These are phyloP conservation scores for Clarias laeviceps DNA, from an alignment of 2,797 vertebrate species.

Conservation along the genomic window DNA sequence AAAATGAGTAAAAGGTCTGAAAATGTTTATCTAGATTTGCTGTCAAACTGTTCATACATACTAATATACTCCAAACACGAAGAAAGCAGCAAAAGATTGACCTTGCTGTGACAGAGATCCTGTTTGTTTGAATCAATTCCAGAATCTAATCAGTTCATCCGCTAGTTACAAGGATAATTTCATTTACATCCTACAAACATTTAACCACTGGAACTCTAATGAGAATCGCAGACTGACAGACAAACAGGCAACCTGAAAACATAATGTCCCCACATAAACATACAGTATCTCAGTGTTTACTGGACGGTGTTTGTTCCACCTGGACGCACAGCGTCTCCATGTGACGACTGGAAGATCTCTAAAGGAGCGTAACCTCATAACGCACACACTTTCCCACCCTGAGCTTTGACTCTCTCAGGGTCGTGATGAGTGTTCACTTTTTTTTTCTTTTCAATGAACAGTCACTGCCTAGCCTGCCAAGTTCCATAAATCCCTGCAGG, in stretches of 20 bases:
- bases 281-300: neutral
- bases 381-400: slow-evolving; percentile 41
- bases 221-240: neutral
- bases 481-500: slow-evolving; percentile 75
- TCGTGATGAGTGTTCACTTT: slow-evolving; percentile 47
- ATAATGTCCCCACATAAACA: neutral
- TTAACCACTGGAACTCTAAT: neutral
- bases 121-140: neutral
- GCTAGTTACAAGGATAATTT: neutral
- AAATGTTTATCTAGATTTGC: too few species aligned
- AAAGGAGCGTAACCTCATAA: neutral
- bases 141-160: neutral
- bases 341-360: neutral
- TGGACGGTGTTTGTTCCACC: neutral
- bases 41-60: too few species aligned
- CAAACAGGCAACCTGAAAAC: neutral
- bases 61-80: neutral
- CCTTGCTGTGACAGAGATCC: neutral
- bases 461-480: slow-evolving; percentile 84
- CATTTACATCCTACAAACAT: neutral
- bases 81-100: neutral
- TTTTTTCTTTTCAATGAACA: slow-evolving; percentile 76
- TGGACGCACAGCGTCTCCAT: neutral
- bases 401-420: slow-evolving; percentile 28
- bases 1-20: too few species aligned